Evolutionary conservation across 2,888 invertebrate genomes (phyloP).

Genomic region (Drosophila falleni): DNA sequence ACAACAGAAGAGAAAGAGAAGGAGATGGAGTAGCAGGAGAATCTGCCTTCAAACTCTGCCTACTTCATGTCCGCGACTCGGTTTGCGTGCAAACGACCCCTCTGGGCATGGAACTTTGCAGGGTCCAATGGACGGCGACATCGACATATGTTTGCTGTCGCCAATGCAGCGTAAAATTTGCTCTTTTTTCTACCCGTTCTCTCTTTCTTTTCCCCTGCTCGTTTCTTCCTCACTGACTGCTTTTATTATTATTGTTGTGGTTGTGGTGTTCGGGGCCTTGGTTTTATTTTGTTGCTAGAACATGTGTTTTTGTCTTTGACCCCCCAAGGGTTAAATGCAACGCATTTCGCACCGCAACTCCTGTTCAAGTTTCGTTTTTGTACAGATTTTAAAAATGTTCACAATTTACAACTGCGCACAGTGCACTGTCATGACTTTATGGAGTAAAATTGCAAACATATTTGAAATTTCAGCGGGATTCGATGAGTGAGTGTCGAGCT

Average conservation of each 20-base stretch:
- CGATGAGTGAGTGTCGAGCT: not conserved
- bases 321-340: constrained; percentile 35
- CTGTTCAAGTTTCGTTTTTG: constrained; percentile 18
- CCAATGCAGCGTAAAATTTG: constrained; percentile 74
- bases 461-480: constrained; percentile 2
- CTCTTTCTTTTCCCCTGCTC: no score
- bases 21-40: not conserved
- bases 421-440: constrained; percentile 18
- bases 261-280: constrained; percentile 22
- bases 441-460: constrained; percentile 47
- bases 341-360: constrained; percentile 16
- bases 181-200: constrained; percentile 37
- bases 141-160: constrained; percentile 71
- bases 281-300: constrained; percentile 29
- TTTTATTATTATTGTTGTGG: constrained; percentile 7
- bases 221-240: not conserved
- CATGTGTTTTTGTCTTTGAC: constrained; percentile 52
- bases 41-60: constrained; percentile 4
- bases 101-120: constrained; percentile 60
- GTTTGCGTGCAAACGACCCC: constrained; percentile 66
- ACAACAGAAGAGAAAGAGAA: not conserved
- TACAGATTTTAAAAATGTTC: constrained; percentile 35
- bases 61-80: constrained; percentile 1
- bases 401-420: constrained; percentile 20
- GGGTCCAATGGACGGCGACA: constrained; percentile 52